Evolutionary conservation across 2,113 vertebrate genomes (phyloP).

Genomic region (Cyanoramphus novaezelandiae): DNA sequence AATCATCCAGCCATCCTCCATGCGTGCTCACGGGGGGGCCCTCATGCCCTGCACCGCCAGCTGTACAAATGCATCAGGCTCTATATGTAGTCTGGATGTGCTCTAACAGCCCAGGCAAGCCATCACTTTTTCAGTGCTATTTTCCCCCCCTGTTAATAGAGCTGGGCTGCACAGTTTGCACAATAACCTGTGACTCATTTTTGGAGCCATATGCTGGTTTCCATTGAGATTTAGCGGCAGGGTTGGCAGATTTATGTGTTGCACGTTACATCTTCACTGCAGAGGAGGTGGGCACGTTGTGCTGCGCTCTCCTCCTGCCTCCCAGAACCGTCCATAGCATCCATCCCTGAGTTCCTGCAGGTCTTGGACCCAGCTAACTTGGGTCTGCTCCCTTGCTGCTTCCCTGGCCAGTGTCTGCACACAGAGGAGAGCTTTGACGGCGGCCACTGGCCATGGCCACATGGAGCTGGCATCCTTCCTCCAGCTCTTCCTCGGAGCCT

Average conservation of each 20-base stretch:
- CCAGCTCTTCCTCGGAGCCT: background rate
- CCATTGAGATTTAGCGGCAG: background rate
- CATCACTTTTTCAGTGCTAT: background rate
- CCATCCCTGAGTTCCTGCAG: background rate
- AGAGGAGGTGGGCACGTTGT: rapidly evolving
- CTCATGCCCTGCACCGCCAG: rapidly evolving
- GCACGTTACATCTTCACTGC: background rate
- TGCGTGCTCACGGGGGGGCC: rapidly evolving
- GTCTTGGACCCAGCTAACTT: background rate
- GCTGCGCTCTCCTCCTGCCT: background rate
- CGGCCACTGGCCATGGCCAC: rapidly evolving
- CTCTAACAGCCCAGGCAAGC: rapidly evolving
- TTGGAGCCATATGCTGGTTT: background rate
- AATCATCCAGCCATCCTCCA: background rate
- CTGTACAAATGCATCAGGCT: background rate
- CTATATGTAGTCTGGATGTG: rapidly evolving
- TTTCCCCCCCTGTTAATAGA: background rate
- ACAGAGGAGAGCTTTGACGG: background rate
- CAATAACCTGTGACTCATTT: background rate
- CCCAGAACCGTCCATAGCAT: background rate
- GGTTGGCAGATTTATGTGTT: background rate
- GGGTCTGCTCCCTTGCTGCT: background rate
- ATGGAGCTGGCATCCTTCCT: background rate
- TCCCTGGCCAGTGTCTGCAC: rapidly evolving
- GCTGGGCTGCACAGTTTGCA: background rate